Base-by-base conservation (phyloP, 1,140 invertebrate genomes). In the Diuraphis noxia region DNA sequence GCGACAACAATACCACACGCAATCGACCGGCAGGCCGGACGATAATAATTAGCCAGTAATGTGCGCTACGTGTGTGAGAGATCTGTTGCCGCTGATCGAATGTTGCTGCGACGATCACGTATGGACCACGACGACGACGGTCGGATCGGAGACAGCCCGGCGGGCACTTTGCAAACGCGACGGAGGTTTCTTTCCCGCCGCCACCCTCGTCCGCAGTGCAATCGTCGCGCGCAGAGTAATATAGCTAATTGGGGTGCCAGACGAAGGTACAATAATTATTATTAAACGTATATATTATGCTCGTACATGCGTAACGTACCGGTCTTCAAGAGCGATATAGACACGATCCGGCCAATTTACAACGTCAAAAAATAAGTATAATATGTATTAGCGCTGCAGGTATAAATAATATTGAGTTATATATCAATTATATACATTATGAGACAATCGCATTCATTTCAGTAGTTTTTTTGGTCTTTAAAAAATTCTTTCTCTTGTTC, bases 11-110 rank as follows among this genome's bases (percentile, higher is more conserved):
- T 82, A 82, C 89, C 89, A 91, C 89, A 91, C 89, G 36, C 89
- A 89, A 77, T 46, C 88, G 63, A 21, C 49, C 21, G 36, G 25
- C 43, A 46, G 43, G 85, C 46, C 46, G 85, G 52, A 88, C 87
- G 41, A 79, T 43, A 82, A 91, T 91, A 91, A 91, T 91, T 91
- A 91, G 89, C 77, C 89, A 91, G 89, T 91, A 91, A 91, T 91
- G 89, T 81, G 34, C 41, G 17, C 34, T 72, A 43, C 34, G 77
- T 36, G 77, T 46, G 43, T 79, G 72, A 34, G 84, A 46, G 84
- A 84, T 84, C 30, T 43, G 40, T 72, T 34, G 30, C 40, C 82
- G 40, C 81, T 40, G 36, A 9, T 25, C 79, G 36, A 36, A 25
- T 30, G 81, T 2, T 46, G 82, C n/a, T 30, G 46, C 82, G 40